Evolutionary conservation across 2,888 invertebrate genomes (phyloP), one percentile per base, ranked within the genome.

Genomic region (Laspeyria flexula): DNA sequence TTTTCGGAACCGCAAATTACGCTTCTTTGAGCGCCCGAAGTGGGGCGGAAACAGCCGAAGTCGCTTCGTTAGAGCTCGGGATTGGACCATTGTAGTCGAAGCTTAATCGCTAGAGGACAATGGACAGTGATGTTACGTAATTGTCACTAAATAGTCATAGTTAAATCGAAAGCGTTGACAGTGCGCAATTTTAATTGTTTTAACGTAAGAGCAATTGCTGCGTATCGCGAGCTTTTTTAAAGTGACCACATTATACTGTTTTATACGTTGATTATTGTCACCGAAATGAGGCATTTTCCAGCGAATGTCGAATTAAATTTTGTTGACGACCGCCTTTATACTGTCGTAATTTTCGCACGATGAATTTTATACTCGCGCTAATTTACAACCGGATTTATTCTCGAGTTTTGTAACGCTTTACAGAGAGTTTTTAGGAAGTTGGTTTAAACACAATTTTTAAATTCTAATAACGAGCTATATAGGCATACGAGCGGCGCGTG

Each of bases 1-100:
- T 86, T 88, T 86, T 81, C 79, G 77, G 66, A 73, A 77, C 90
- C 91, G 79, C 91, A 91, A 91, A 91, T 91, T 89, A 88, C 84
- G 77, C 80, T 85, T 89, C 90, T 91, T 90, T 85, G 88, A 86
- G 75, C 75, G 79, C 60, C 79, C 82, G 81, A 85, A 83, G 85
- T 81, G 78, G 73, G 75, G 74, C 89, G 90, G 90, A 88, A 88
- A 83, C 75, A 71, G 74, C 77, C 88, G 87, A 89, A 86, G 87
- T 87, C 88, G 83, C 89, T 88, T 90, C 90, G 89, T 90, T 90
- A 90, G 86, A 76, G 83, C 77, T 81, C 84, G 77, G 69, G 83
- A 88, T 88, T 85, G 87, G 81, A 69, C 86, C 71, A 91, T 91
- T 91, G 91, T 91, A 78, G 79, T 79, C 70, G 72, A 60, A 62